Evolutionary conservation across 2,113 vertebrate species (phyloP).

Genomic region (Oreotrochilus melanogaster): DNA sequence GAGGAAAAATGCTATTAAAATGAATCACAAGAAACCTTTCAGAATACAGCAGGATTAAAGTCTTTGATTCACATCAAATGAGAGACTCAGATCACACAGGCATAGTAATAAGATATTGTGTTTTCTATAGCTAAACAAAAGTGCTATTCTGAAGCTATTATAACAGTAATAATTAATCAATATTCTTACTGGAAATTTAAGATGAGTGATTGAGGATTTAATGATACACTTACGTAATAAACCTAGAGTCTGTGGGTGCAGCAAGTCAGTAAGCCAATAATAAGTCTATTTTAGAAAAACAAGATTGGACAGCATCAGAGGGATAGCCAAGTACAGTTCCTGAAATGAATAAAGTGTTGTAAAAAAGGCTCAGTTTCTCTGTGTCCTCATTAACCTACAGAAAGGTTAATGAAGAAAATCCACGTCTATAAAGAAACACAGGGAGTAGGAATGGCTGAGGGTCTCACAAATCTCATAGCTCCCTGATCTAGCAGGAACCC

Average conservation of each 20-base stretch:
- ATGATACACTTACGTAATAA: neutral
- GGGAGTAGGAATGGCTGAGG: neutral
- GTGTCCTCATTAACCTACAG: neutral
- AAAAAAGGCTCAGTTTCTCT: neutral
- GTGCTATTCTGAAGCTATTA: neutral
- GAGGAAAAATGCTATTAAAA: neutral
- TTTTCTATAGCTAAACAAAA: slow-evolving; percentile 5
- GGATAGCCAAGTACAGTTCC: neutral
- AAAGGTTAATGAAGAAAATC: neutral
- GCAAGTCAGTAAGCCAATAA: neutral
- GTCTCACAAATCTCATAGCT: neutral
- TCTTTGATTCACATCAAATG: neutral
- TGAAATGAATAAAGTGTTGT: neutral
- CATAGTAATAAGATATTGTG: neutral
- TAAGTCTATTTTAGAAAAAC: neutral
- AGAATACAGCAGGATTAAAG: neutral
- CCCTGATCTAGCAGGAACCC: rapidly evolving
- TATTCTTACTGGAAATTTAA: slow-evolving; percentile 28
- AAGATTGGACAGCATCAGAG: neutral
- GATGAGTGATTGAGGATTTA: slow-evolving; percentile 44
- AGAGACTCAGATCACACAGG: neutral
- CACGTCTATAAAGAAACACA: neutral
- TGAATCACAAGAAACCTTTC: neutral
- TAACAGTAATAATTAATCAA: slow-evolving; percentile 53
- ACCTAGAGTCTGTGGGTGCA: neutral